Base-by-base conservation (phyloP, 1,140 invertebrate species). In the Metaphire vulgaris region DNA sequence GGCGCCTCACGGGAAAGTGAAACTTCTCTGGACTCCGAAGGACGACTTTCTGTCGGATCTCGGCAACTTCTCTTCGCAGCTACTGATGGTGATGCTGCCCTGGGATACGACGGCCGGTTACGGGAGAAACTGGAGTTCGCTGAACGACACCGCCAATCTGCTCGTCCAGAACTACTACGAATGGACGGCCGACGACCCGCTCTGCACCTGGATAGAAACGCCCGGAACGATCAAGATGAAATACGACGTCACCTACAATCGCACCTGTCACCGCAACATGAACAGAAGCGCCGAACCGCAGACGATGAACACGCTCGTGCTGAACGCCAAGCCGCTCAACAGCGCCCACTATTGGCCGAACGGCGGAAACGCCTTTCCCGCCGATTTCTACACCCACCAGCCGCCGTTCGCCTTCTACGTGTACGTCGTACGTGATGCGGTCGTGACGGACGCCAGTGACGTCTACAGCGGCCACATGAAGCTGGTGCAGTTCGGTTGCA, bases 291-390 rank as follows among this genome's bases (percentile, higher is more conserved):
- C 28, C 6, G 15, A 1, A 29, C 73, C 72, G 16, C 33, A n/a
- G 71, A 65, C 33, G 15, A 31, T 77, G 6, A 72, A 77, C 41
- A 29, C 41, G 30, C 30, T 76, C 21, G 74, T 75, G 32, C 41
- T 77, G 64, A 56, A 77, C 33, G 70, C 33, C 28, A 77, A 74
- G 41, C 76, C 76, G 21, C 68, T 77, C 76, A 77, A 77, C 31
- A 29, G 30, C 29, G 28, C 29, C 32, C 56, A 77, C 76, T 77
- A 77, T 33, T 77, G 76, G 76, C 76, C 76, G 12, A 32, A 77
- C 33, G 33, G 69, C 33, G 76, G 76, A 28, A 32, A 34, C 28
- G 16, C 72, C 26, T 77, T 75, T 68, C 76, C 76, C 21, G 16
- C 32, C 34, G 12, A 26, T 32, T 77, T 75, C 66, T 77, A 68